Evolutionary conservation across 2,888 invertebrate species (phyloP).

Genomic region (Cephus sareptanus): DNA sequence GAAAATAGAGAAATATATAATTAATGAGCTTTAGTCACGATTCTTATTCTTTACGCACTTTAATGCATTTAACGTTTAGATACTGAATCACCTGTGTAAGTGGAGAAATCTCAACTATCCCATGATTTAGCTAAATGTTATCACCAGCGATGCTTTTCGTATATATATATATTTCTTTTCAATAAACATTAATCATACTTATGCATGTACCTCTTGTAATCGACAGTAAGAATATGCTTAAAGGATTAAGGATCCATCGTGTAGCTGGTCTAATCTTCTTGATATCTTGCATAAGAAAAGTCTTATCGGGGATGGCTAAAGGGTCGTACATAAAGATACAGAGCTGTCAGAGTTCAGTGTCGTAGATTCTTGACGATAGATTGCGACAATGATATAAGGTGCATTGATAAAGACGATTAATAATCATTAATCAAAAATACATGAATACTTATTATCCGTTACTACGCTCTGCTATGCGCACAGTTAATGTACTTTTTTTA

Average conservation of each 20-base stretch:
- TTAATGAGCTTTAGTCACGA: not conserved
- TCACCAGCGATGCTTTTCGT: not conserved
- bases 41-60: not conserved
- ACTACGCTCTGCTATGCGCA: not conserved
- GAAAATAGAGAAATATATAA: not conserved
- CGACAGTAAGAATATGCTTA: not conserved
- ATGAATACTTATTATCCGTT: not conserved
- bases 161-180: not conserved
- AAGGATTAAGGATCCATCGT: not conserved
- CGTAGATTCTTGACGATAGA: not conserved
- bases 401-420: not conserved
- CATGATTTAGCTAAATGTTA: not conserved
- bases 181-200: not conserved
- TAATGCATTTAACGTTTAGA: not conserved
- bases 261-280: not conserved
- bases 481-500: not conserved
- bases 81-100: not conserved
- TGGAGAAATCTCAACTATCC: not conserved
- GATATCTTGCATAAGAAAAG: not conserved
- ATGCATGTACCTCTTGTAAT: not conserved
- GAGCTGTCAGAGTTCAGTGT: too few species aligned
- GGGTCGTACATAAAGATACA: not conserved
- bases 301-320: not conserved
- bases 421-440: not conserved
- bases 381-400: not conserved